phyloP scores from a whole-genome alignment of 2,113 vertebrate genomes.

The Charadrius vociferus region DNA sequence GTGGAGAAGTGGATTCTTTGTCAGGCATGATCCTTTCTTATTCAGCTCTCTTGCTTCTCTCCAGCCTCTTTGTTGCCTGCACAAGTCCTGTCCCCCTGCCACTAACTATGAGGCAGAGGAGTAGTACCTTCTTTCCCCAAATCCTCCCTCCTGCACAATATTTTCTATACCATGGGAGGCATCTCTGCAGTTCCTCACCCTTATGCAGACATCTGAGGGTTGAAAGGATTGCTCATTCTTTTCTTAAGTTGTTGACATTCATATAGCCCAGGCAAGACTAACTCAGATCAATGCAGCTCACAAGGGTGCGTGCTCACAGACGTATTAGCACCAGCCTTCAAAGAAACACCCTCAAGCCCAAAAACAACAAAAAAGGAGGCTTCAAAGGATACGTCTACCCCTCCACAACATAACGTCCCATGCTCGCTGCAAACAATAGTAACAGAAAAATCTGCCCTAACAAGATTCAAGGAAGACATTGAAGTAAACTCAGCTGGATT shows the following conservation, averaged over 20 bases:
- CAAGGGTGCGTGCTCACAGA: background rate
- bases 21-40: background rate
- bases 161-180: background rate
- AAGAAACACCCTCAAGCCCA: conserved; percentile 31
- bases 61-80: background rate
- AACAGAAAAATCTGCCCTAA: conserved; percentile 24
- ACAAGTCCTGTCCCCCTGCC: background rate
- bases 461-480: background rate
- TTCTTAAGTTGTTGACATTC: background rate
- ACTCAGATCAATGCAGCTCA: background rate
- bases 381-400: background rate
- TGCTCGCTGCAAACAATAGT: background rate
- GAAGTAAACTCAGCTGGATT: conserved; percentile 19
- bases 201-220: background rate
- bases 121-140: background rate
- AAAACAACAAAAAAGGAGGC: background rate
- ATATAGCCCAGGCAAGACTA: background rate
- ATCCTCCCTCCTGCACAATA: background rate
- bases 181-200: background rate
- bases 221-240: background rate
- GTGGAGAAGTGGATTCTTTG: background rate
- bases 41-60: background rate
- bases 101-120: background rate
- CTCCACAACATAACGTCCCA: background rate
- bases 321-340: background rate